Conservation (phyloP, 2,113 vertebrate species). For the Climacteris rufus region DNA sequence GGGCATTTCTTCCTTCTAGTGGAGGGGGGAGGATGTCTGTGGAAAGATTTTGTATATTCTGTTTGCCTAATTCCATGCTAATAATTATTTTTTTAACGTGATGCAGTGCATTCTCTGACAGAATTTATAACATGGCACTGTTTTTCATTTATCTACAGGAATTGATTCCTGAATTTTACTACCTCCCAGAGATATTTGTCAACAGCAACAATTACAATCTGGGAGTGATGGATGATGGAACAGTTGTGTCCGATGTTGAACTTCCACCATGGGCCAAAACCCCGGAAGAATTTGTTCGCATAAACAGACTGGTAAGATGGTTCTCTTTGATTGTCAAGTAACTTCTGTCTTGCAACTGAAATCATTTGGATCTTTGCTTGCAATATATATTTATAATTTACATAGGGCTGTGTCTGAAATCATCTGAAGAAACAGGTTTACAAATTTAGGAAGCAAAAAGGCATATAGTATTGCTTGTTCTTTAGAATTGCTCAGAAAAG, state of each 20-base stretch:
- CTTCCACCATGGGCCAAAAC: constrained; percentile 98
- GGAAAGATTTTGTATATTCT: background rate
- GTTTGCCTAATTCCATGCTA: background rate
- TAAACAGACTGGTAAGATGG: constrained; percentile 91
- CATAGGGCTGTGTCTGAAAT: too few relatives aligned
- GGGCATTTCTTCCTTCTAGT: background rate
- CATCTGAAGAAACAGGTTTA: too few relatives aligned
- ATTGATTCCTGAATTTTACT: constrained; percentile 98
- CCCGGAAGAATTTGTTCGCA: constrained; percentile 95
- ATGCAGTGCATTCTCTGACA: background rate
- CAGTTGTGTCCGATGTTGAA: constrained; percentile 93
- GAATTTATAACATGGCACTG: constrained; percentile 34
- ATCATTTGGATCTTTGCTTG: too few relatives aligned
- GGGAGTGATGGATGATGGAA: constrained; percentile 97
- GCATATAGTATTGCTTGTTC: too few relatives aligned
- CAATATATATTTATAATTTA: too few relatives aligned
- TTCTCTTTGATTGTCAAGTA: too few relatives aligned
- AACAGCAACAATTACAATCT: constrained; percentile 95
- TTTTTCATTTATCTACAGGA: constrained; percentile 81
- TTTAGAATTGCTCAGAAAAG: too few relatives aligned
- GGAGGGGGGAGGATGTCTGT: background rate
- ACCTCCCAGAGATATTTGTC: constrained; percentile 98
- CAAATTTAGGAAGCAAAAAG: too few relatives aligned
- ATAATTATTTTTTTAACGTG: background rate
- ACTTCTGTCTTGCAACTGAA: too few relatives aligned